Base-by-base conservation (phyloP, 2,888 invertebrate species). In the Conchocele bisecta region DNA sequence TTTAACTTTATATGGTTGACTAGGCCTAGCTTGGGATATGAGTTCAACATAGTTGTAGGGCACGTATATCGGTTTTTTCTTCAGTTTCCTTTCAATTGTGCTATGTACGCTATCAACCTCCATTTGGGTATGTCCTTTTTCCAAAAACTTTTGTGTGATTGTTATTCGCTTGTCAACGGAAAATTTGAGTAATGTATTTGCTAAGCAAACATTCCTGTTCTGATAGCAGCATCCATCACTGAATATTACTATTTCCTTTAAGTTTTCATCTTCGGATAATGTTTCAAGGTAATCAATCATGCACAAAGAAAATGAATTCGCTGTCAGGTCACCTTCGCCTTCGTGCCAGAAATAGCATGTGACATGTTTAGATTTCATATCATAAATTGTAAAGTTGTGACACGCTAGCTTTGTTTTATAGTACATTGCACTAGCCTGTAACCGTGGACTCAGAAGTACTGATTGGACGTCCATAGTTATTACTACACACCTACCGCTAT, bases 211-310 rank as follows among this genome's bases (percentile, higher is more conserved):
- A 54, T 75, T 75, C 29, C 75, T 57, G 50, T 80, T 80, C 60
- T 80, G 80, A 31, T 75, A 77, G 1, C 60, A 63, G 41, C 73
- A 79, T 4, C 73, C 79, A 61, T 79, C 79, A 37, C 76, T 76
- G 44, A 46, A 77, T 20, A 79, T 50, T 22, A 73, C 60, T n/a
- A 74, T 15, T 41, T 57, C 46, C 17, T 54, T 39, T 31, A 60
- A 37, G 28, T 9, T 20, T 11, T 42, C 39, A 22, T 33, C 44
- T 13, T 9, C 13, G 22, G 54, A 24, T 13, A 41, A 33, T 5
- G 20, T 39, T n/a, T 54, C 35, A 17, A 67, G 20, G 44, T 63
- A 72, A 39, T 65, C 58, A n/a, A 53, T 31, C 29, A 70, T 20
- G 33, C 71, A 68, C 1, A 67, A 59, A 11, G 65, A 28, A 67